Conservation (phyloP, 1,140 invertebrate genomes). For the Megathymus violae region DNA sequence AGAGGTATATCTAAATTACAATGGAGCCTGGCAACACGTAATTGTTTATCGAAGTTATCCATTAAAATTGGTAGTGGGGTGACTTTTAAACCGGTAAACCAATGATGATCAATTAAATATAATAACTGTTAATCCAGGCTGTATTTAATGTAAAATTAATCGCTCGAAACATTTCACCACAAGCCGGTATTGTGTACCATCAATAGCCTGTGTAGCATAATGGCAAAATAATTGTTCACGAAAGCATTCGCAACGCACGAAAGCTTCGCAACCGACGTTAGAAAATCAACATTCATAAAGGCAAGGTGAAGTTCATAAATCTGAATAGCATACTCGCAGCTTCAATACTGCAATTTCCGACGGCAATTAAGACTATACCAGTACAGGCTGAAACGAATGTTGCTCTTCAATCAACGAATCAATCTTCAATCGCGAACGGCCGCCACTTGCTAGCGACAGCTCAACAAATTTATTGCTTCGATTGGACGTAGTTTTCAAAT, state of each 20-base stretch:
- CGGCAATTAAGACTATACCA: slow-evolving; percentile 74
- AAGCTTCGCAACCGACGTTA: slow-evolving; percentile 1
- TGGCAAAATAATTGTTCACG: slow-evolving; percentile 2
- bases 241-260: slow-evolving; percentile 3
- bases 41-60: too few relatives aligned
- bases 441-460: slow-evolving; percentile 78
- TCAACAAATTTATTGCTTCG: slow-evolving; percentile 77
- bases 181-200: slow-evolving; percentile 2
- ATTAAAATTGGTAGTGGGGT: too few relatives aligned
- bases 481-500: slow-evolving; percentile 76
- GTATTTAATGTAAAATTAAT: too few relatives aligned
- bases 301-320: slow-evolving; percentile 29
- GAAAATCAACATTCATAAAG: slow-evolving; percentile 29
- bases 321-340: slow-evolving; percentile 22
- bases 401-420: slow-evolving; percentile 82
- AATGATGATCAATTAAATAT: too few relatives aligned
- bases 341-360: slow-evolving; percentile 67
- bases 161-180: too few relatives aligned
- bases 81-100: too few relatives aligned
- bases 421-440: slow-evolving; percentile 77
- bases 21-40: too few relatives aligned
- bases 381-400: slow-evolving; percentile 74
- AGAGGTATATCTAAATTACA: too few relatives aligned
- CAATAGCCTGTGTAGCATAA: neutral
- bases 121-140: too few relatives aligned